Evolutionary conservation across 2,113 vertebrate genomes (phyloP).

Genomic region (Mormyrus iriodes): DNA sequence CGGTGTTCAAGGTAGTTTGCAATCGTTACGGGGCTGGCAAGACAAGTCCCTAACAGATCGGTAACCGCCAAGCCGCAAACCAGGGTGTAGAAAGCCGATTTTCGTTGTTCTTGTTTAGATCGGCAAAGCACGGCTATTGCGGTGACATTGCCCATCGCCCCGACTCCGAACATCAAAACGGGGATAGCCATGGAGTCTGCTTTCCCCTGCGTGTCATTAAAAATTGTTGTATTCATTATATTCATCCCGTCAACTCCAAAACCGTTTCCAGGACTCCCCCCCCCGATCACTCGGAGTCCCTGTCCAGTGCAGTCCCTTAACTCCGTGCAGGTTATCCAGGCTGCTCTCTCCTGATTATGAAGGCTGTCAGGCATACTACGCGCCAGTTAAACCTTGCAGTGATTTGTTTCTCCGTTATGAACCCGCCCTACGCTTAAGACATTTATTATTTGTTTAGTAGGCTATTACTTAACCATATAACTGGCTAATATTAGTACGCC

Average conservation of each 20-base stretch:
- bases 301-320: neutral
- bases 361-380: neutral
- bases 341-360: neutral
- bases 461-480: neutral
- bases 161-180: constrained; percentile 18
- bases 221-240: neutral
- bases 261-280: neutral
- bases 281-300: neutral
- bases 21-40: constrained; percentile 24
- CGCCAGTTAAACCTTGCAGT: neutral
- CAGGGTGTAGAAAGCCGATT: constrained; percentile 25
- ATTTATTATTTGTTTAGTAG: neutral
- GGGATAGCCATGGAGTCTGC: constrained; percentile 6
- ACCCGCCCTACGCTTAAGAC: neutral
- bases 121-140: constrained; percentile 22
- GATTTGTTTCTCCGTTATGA: neutral
- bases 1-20: neutral
- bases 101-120: constrained; percentile 13
- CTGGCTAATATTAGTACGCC: neutral
- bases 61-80: constrained; percentile 23
- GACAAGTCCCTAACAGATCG: constrained; percentile 21
- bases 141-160: constrained; percentile 17
- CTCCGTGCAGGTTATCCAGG: neutral
- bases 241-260: neutral
- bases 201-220: neutral